Evolutionary conservation across 2,888 invertebrate species (phyloP), one percentile per base, ranked within the genome.

Genomic region (Volucella zonaria): DNA sequence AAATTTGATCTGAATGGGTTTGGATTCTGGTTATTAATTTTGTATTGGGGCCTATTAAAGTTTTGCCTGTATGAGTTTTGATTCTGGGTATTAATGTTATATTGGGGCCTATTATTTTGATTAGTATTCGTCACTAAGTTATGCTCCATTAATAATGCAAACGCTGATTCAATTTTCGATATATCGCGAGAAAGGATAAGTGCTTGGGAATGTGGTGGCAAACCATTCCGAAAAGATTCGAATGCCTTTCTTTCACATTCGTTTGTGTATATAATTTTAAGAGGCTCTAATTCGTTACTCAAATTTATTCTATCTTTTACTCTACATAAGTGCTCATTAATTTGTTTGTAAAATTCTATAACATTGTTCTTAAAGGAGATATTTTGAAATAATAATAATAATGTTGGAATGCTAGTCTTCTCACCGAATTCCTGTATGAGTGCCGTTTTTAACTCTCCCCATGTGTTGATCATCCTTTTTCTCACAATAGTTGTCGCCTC

Each of bases 361-460:
- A 81, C 70, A 81, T 54, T 23, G 10, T 52, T 18, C 38, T 62
- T 70, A 49, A 76, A 76, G 1, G 45, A 59, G 38, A 82, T 76
- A 40, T 64, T 76, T 58, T 62, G 14, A 42, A 68, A 56, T 38
- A 12, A 14, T 51, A 67, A 47, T 31, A 66, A 61, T 43, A 42
- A 43, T 8, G 23, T 56, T 31, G 56, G 2, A 38, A 31, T 3
- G 38, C 38, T 56, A 56, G 56, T 74, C 14, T 42, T 52, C 14
- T 56, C 68, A 62, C 61, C 67, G 8, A 81, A 64, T 76, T 85
- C 68, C n/a, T 76, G 67, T 9, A 71, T 70, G 10, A 86, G 23
- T 10, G 64, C 14, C 10, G 45, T 10, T 18, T 52, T 56, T 42
- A 83, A 49, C 14, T 61, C 61, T 6, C 8, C 61, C 61, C 61